Evolutionary conservation across 2,888 invertebrate genomes (phyloP).

Genomic region (Cheilosia vernalis): DNA sequence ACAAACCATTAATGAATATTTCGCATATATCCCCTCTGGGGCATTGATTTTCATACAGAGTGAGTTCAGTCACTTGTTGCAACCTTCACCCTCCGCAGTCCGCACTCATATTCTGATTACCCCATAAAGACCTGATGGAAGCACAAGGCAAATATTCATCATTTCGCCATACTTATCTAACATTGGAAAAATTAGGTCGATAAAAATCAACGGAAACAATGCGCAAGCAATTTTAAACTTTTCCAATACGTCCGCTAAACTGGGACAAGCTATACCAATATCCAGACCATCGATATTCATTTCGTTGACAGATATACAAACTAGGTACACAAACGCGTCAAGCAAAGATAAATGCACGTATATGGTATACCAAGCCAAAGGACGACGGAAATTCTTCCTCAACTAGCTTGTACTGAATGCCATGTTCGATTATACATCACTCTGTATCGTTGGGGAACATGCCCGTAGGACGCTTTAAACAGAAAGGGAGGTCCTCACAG

Average conservation of each 20-base stretch:
- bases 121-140: not conserved
- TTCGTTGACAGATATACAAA: constrained; percentile 30
- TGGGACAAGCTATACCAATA: constrained; percentile 54
- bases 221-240: constrained; percentile 65
- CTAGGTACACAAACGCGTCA: not conserved
- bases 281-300: constrained; percentile 63
- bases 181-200: constrained; percentile 60
- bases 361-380: not conserved
- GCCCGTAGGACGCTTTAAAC: constrained; percentile 45
- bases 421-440: constrained; percentile 72
- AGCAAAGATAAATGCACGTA: not conserved
- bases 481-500: not conserved
- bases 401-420: constrained; percentile 67
- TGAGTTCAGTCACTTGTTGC: not conserved
- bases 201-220: constrained; percentile 56
- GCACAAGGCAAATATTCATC: constrained; percentile 54
- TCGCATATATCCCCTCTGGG: too few species aligned
- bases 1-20: too few species aligned
- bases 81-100: not conserved
- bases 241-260: constrained; percentile 64
- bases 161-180: constrained; percentile 37
- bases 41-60: too few species aligned
- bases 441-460: constrained; percentile 51
- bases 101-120: not conserved
- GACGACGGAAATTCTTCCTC: constrained; percentile 15